Evolutionary conservation across 2,888 invertebrate species (phyloP).

Genomic region (Drosophila melanosoma): DNA sequence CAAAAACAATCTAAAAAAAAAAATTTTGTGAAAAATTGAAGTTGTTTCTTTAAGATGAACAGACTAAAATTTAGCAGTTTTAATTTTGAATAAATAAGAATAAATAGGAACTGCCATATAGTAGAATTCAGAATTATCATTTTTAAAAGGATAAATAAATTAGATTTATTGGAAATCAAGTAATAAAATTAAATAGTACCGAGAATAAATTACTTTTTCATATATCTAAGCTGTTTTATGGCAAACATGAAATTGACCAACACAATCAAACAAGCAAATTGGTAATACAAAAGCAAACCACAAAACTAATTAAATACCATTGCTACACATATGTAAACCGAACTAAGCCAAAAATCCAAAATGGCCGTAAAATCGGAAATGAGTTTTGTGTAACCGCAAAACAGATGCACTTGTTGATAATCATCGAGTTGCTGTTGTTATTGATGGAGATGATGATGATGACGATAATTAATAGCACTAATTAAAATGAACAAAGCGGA

Average conservation of each 20-base stretch:
- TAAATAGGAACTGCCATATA: background rate
- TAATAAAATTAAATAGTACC: background rate
- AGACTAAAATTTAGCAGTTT: background rate
- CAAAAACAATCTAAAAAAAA: background rate
- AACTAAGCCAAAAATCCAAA: conserved; percentile 47
- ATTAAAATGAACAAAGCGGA: conserved; percentile 58
- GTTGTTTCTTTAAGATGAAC: background rate
- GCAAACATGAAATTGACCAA: background rate
- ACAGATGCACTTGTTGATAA: conserved; percentile 45
- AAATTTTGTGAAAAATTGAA: no score
- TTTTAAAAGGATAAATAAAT: no score
- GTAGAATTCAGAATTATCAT: background rate
- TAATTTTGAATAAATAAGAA: background rate
- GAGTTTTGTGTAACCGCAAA: conserved; percentile 66
- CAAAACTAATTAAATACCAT: conserved; percentile 48
- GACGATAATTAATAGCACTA: conserved; percentile 68
- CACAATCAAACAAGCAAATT: conserved; percentile 1
- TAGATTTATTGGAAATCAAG: background rate
- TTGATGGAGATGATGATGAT: conserved; percentile 21
- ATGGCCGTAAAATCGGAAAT: conserved; percentile 67
- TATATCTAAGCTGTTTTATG: background rate
- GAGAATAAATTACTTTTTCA: background rate
- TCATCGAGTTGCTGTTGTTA: conserved; percentile 6
- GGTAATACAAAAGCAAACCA: conserved; percentile 28
- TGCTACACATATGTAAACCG: conserved; percentile 3